phyloP scores from a whole-genome alignment of 2,888 invertebrate genomes.

The Nymphalis urticae region DNA sequence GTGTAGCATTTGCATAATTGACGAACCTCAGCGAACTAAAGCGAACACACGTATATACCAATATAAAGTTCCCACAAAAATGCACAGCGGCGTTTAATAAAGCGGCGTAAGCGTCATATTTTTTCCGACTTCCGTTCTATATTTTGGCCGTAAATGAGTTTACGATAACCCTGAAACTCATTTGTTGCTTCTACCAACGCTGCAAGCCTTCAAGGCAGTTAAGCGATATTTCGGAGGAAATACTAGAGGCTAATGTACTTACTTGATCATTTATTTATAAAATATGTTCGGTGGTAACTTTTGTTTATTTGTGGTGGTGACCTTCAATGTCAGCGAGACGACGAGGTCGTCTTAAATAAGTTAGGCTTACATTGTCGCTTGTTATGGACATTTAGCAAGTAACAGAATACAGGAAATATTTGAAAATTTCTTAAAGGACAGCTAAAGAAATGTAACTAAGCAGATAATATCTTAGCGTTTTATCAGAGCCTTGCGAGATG shows the following conservation, averaged over 20 bases:
- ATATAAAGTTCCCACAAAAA: too few species aligned
- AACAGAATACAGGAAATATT: too few species aligned
- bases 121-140: background rate
- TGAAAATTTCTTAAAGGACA: too few species aligned
- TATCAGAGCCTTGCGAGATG: too few species aligned
- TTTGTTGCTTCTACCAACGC: constrained; percentile 15
- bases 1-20: background rate
- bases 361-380: too few species aligned
- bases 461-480: too few species aligned
- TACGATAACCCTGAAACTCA: constrained; percentile 22
- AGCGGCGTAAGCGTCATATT: background rate
- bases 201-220: constrained; percentile 50
- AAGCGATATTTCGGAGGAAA: constrained; percentile 51
- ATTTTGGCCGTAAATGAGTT: background rate
- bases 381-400: too few species aligned
- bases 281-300: constrained; percentile 6
- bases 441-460: too few species aligned
- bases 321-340: constrained; percentile 15
- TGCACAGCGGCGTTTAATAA: too few species aligned
- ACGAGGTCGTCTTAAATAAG: background rate
- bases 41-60: too few species aligned
- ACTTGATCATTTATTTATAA: constrained; percentile 10
- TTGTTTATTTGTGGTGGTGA: background rate
- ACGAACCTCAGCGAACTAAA: background rate
- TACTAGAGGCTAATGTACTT: constrained; percentile 13